Evolutionary conservation across 2,113 vertebrate species (phyloP).

Genomic region (Mionectes macconnelli): DNA sequence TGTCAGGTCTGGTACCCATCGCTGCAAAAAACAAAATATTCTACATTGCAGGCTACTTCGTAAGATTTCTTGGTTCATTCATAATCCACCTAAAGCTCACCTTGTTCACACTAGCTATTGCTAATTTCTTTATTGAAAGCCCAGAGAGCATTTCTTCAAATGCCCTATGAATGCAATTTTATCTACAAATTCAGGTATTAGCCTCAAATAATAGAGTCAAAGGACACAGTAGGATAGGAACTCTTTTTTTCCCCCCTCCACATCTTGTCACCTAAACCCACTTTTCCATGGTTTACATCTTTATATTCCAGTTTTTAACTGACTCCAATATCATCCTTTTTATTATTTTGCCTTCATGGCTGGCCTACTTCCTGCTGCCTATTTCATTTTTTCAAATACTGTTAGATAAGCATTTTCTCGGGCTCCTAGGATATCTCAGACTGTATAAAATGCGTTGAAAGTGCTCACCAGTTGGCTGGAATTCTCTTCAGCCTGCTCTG

Average conservation of each 20-base stretch:
- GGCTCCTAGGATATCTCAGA: not conserved
- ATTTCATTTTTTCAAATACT: not conserved
- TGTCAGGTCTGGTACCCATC: not conserved
- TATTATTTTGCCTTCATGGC: not conserved
- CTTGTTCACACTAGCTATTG: not conserved
- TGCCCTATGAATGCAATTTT: not conserved
- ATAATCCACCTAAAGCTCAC: not conserved
- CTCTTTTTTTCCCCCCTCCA: not conserved
- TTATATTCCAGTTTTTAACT: not conserved
- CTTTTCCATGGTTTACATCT: not conserved
- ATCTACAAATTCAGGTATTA: not conserved
- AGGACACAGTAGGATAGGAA: not conserved
- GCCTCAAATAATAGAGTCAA: not conserved
- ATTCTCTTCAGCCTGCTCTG: not conserved
- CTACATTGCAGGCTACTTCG: accelerated
- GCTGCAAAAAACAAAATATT: not conserved
- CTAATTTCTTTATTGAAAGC: not conserved
- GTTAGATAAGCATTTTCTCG: not conserved
- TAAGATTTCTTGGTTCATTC: not conserved
- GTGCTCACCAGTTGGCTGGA: not conserved
- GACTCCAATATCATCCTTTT: not conserved
- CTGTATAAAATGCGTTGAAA: not conserved
- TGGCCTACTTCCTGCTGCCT: not conserved
- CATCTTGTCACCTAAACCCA: not conserved
- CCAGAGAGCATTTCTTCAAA: not conserved